A percentile compares a stretch with the other conserved stretches of the same genome.
Evolutionary conservation across 1,140 invertebrate species (phyloP).

Genomic region (Metopolophium dirhodum): DNA sequence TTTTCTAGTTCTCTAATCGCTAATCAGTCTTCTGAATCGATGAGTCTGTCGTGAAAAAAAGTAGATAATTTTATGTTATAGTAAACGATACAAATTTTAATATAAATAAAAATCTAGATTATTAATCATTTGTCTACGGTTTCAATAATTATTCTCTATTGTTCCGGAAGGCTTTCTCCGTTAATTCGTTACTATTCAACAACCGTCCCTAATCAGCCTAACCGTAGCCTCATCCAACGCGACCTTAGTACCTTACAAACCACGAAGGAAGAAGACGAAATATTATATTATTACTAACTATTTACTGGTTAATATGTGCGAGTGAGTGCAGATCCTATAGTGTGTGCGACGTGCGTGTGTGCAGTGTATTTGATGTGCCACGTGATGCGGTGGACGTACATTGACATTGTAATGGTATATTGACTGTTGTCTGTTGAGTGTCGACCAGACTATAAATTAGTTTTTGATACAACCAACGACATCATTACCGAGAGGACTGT

Average conservation of each 20-base stretch:
- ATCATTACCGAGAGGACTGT: neutral
- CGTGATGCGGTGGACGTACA: neutral
- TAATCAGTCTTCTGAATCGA: neutral
- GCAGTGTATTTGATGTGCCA: neutral
- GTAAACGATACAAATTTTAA: neutral
- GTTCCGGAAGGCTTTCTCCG: constrained; percentile 43
- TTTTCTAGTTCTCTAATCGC: neutral
- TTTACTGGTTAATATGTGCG: constrained; percentile 33
- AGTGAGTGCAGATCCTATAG: neutral
- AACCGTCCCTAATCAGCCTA: constrained; percentile 32
- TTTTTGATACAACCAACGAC: neutral
- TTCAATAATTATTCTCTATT: constrained; percentile 31
- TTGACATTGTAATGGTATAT: constrained; percentile 35
- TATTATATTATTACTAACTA: neutral
- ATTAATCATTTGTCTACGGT: constrained; percentile 18
- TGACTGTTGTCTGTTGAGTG: neutral
- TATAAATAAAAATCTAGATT: neutral
- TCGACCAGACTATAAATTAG: constrained; percentile 52
- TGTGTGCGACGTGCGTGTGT: neutral
- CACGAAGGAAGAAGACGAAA: constrained; percentile 9
- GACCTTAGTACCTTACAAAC: neutral
- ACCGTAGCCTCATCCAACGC: neutral
- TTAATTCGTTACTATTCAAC: constrained; percentile 50
- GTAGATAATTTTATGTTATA: neutral
- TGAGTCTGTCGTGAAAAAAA: neutral